These are phyloP conservation scores for Crocuta crocuta DNA, from an alignment of 2,113 vertebrate genomes.

Conservation along the genomic window DNA sequence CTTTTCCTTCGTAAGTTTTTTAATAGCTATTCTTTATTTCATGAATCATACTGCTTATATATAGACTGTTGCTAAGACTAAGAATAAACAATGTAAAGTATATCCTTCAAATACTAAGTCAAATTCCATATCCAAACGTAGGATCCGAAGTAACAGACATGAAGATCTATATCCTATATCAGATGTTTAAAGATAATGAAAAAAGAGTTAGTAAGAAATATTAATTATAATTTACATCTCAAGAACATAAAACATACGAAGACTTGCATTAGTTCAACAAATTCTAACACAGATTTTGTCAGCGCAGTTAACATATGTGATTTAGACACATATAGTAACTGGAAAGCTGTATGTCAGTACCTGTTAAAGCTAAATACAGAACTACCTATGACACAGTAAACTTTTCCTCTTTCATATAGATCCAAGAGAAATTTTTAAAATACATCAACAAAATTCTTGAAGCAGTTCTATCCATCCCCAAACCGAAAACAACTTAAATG, in stretches of 20 bases:
- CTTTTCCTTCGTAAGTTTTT: not conserved
- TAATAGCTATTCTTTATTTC: constrained; percentile 32
- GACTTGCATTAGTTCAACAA: not conserved
- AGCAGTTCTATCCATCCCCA: not conserved
- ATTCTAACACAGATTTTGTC: constrained; percentile 28
- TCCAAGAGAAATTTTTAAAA: constrained; percentile 29
- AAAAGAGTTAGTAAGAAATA: not conserved
- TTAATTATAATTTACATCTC: not conserved
- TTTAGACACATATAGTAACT: not conserved
- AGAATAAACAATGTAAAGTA: constrained; percentile 62
- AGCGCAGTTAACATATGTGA: not conserved
- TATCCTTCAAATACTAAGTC: constrained; percentile 55
- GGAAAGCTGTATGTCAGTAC: not conserved
- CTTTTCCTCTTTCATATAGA: not conserved
- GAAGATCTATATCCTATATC: not conserved
- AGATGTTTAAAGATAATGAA: not conserved
- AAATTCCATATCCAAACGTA: constrained; percentile 58
- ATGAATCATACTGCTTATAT: constrained; percentile 60
- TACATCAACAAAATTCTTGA: not conserved
- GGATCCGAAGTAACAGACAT: not conserved
- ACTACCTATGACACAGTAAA: not conserved
- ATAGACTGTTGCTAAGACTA: constrained; percentile 62
- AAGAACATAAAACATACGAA: constrained; percentile 27
- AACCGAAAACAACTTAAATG: not conserved
- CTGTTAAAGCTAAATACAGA: not conserved